Evolutionary conservation across 2,888 invertebrate genomes (phyloP), one percentile per base, ranked within the genome.

Genomic region (Caenorhabditis virilis): DNA sequence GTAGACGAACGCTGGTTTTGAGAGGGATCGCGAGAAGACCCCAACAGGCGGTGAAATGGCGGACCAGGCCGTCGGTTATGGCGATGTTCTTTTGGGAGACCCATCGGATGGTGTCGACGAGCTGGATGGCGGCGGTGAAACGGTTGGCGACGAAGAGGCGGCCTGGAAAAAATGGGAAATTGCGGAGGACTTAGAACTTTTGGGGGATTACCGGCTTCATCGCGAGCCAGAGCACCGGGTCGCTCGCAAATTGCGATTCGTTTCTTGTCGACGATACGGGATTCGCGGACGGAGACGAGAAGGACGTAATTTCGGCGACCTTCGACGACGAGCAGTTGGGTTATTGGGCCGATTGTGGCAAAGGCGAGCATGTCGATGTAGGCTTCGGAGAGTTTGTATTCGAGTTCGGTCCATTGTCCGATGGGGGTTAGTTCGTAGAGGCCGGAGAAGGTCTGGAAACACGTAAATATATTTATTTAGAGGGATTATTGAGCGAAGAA

Each of bases 81-180:
- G 72, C 70, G 16, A 74, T 59, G 20, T 70, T 69, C 45, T 69
- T 72, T 39, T 55, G 52, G 15, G 63, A 55, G 0, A 67, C 70
- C 74, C 74, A 74, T 23, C 50, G 52, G 25, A 63, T 60, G 13
- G 74, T 74, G 53, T 74, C 72, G 11, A 75, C 72, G n/a, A 73
- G 42, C 42, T 68, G 70, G 20, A 70, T 63, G 20, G 61, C 61
- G 0, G 72, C 69, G 6, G 57, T 47, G 22, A 59, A 52, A 1
- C 70, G 65, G 42, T 72, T 68, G 15, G 67, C 61, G 11, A 72
- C 75, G 51, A 72, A 75, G 4, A 75, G 59, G n/a, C 72, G 66
- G 13, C 74, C 74, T 74, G 23, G 18, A 39, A n/a, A n/a, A n/a
- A n/a, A n/a, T n/a, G n/a, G n/a, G n/a, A n/a, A n/a, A n/a, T n/a